Evolutionary conservation across 2,888 invertebrate genomes (phyloP).

Genomic region (Leucozona laternaria): DNA sequence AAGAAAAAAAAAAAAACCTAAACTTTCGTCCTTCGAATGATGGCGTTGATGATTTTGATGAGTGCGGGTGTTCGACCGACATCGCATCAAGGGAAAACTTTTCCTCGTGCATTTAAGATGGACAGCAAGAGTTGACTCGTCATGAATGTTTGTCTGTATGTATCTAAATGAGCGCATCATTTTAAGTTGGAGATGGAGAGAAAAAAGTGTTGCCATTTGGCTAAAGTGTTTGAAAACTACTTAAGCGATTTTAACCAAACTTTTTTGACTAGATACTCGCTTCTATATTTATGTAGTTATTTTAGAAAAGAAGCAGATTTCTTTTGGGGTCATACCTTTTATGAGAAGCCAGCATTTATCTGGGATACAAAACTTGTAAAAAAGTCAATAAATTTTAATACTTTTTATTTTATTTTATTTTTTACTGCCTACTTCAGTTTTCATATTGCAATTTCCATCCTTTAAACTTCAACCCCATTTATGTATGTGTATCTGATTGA

Average conservation of each 20-base stretch:
- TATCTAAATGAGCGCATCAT: slow-evolving; percentile 4
- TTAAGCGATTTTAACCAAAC: background rate
- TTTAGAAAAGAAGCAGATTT: no score
- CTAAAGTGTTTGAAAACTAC: background rate
- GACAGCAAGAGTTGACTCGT: background rate
- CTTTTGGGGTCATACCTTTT: no score
- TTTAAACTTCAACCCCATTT: background rate
- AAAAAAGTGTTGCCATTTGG: background rate
- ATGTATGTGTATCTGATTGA: slow-evolving; percentile 40
- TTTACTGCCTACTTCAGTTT: background rate
- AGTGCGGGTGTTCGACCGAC: slow-evolving; percentile 6
- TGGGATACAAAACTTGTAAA: no score
- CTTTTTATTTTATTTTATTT: background rate
- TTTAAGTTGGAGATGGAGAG: background rate
- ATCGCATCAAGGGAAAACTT: background rate
- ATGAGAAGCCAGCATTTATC: no score
- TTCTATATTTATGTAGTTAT: no score
- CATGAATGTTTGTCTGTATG: no score
- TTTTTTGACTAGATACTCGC: background rate
- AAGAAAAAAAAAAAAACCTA: background rate
- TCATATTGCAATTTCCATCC: background rate
- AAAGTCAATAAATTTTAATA: no score
- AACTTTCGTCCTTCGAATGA: background rate
- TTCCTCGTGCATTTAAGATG: background rate
- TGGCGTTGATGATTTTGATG: slow-evolving; percentile 11